Conservation (phyloP, 2,113 vertebrate genomes). For the Pachyramphus minor region DNA sequence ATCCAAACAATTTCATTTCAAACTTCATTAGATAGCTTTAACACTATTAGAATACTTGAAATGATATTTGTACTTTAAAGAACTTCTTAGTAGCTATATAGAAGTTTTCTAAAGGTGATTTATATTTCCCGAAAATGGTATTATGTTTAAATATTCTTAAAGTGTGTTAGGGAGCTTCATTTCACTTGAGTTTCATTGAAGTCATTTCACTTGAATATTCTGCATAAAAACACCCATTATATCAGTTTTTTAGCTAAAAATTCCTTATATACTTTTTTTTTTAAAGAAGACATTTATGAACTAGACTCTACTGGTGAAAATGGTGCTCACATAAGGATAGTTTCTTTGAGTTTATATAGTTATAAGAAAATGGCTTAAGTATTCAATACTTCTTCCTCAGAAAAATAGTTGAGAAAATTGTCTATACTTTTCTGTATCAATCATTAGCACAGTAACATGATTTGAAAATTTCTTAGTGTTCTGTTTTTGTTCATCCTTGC, state of each 20-base stretch:
- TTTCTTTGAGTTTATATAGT: neutral
- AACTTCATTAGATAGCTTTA: neutral
- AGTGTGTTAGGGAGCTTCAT: neutral
- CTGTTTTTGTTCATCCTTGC: neutral
- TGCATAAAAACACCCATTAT: neutral
- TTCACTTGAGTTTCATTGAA: neutral
- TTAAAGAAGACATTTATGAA: neutral
- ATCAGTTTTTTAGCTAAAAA: neutral
- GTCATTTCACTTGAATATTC: neutral
- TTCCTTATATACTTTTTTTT: neutral
- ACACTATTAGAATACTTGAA: neutral
- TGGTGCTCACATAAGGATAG: accelerated
- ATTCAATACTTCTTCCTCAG: neutral
- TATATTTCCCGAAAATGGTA: neutral
- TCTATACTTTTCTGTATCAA: neutral
- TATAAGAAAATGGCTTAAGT: neutral
- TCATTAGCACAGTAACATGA: neutral
- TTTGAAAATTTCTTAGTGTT: neutral
- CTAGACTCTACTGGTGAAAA: neutral
- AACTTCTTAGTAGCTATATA: neutral
- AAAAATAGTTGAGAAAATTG: neutral
- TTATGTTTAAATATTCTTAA: neutral
- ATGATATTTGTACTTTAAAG: neutral
- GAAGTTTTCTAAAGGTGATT: neutral
- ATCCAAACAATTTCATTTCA: neutral